Percentiles rank a stretch among this genome's conserved stretches.
Evolutionary conservation across 2,797 vertebrate species (phyloP).

Genomic region (Semaprochilodus insignis): DNA sequence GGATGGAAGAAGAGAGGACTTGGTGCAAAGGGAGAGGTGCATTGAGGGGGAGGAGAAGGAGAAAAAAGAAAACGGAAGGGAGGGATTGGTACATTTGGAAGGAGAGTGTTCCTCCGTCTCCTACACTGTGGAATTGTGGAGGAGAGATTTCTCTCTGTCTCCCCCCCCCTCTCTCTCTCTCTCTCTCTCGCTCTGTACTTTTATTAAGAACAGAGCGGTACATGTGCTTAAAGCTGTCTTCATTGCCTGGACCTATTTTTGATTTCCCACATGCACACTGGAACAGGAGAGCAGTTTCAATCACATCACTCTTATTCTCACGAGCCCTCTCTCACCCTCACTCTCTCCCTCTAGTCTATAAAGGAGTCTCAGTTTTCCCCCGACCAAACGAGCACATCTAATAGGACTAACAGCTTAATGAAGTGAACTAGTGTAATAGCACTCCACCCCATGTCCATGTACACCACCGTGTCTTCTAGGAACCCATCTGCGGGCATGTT

Average conservation of each 20-base stretch:
- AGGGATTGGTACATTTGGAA: conserved; percentile 9
- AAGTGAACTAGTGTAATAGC: conserved; percentile 69
- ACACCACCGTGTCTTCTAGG: not conserved
- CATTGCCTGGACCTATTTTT: conserved; percentile 64
- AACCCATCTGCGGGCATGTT: not conserved
- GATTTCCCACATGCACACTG: conserved; percentile 56
- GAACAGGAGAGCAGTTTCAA: conserved; percentile 28
- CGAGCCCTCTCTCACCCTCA: conserved; percentile 10
- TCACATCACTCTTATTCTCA: conserved; percentile 21
- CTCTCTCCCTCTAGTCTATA: conserved; percentile 18
- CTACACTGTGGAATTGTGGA: conserved; percentile 38
- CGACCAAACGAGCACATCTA: conserved; percentile 62
- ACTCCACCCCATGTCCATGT: conserved; percentile 58
- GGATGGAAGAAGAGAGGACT: conserved; percentile 43
- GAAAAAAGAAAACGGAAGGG: not conserved
- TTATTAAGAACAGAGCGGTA: conserved; percentile 45
- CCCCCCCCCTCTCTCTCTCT: too few species aligned
- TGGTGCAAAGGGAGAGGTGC: conserved; percentile 23
- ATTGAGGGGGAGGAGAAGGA: conserved; percentile 30
- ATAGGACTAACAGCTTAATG: conserved; percentile 79
- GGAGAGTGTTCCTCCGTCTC: conserved; percentile 26
- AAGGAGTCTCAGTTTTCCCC: conserved; percentile 17
- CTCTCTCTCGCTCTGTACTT: not conserved
- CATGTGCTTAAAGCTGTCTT: conserved; percentile 69
- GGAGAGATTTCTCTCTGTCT: not conserved